Conservation (phyloP, 2,888 invertebrate genomes). For the Drosophila mayaguana region DNA sequence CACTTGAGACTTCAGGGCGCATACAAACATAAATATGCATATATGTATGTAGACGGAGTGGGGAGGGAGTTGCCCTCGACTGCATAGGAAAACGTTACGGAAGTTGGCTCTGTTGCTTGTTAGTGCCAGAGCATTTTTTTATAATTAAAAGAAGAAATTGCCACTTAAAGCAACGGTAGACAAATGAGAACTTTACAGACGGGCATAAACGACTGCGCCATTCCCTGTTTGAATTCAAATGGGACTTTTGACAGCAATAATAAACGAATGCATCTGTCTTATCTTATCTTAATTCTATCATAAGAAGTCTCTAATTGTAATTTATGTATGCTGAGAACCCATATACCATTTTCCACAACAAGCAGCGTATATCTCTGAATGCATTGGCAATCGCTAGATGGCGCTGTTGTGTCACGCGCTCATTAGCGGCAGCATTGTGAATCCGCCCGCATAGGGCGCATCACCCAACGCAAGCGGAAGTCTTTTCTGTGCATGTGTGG, state of each 20-base stretch:
- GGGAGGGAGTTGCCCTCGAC: neutral
- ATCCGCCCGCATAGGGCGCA: conserved; percentile 23
- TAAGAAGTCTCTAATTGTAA: too few relatives aligned
- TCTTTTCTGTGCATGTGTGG: conserved; percentile 50
- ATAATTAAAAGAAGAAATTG: conserved; percentile 78
- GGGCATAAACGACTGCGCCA: neutral
- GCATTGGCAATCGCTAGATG: conserved; percentile 45
- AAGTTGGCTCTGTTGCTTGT: conserved; percentile 43
- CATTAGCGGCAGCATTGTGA: conserved; percentile 63
- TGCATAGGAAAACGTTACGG: conserved; percentile 23
- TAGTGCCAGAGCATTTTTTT: conserved; percentile 49
- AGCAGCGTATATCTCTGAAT: conserved; percentile 43
- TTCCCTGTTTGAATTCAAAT: neutral
- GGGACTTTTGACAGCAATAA: neutral
- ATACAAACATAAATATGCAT: neutral
- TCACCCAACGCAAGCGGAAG: conserved; percentile 62
- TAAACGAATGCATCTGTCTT: neutral
- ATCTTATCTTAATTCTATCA: too few relatives aligned
- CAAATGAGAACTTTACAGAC: neutral
- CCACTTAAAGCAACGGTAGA: conserved; percentile 65
- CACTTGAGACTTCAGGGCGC: conserved; percentile 62
- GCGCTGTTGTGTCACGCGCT: conserved; percentile 68
- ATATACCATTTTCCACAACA: neutral
- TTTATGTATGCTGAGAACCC: neutral
- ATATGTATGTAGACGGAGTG: neutral